These are phyloP conservation scores for Pristionchus mayeri DNA, from an alignment of 2,888 invertebrate species.

Conservation along the genomic window DNA sequence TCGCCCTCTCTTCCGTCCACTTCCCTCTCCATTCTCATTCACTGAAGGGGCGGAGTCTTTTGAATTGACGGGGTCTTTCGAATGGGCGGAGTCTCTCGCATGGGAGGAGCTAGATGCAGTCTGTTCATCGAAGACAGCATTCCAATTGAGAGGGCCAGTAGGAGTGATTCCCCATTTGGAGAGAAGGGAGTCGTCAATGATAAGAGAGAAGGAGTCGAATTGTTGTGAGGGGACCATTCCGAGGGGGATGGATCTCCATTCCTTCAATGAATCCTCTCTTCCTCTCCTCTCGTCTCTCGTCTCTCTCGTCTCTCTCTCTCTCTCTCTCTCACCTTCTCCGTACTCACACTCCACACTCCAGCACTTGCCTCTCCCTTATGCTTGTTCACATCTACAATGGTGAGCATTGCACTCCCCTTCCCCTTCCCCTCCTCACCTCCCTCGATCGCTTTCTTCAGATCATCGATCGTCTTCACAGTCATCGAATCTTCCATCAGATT, in stretches of 20 bases:
- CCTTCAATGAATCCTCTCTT: conserved; percentile 32
- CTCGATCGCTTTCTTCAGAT: conserved; percentile 47
- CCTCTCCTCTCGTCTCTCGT: background rate
- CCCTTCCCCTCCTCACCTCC: background rate
- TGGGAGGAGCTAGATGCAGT: background rate
- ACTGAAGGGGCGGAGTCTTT: background rate
- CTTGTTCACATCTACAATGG: conserved; percentile 33
- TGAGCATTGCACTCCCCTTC: background rate
- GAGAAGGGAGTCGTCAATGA: conserved; percentile 26
- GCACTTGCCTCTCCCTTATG: background rate
- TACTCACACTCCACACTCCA: conserved; percentile 43
- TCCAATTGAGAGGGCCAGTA: conserved; percentile 18
- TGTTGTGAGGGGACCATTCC: conserved; percentile 41
- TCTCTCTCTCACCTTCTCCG: conserved; percentile 30
- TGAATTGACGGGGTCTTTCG: background rate
- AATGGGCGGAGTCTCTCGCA: background rate
- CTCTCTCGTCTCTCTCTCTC: background rate
- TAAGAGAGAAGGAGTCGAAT: conserved; percentile 34
- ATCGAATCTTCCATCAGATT: conserved; percentile 44
- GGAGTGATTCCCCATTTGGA: conserved; percentile 18
- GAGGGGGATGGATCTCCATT: conserved; percentile 37
- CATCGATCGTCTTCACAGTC: conserved; percentile 51
- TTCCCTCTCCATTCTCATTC: background rate
- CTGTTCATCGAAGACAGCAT: conserved; percentile 26
- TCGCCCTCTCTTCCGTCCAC: background rate